phyloP scores from a whole-genome alignment of 2,797 vertebrate genomes.

The Sebastes steindachneri region DNA sequence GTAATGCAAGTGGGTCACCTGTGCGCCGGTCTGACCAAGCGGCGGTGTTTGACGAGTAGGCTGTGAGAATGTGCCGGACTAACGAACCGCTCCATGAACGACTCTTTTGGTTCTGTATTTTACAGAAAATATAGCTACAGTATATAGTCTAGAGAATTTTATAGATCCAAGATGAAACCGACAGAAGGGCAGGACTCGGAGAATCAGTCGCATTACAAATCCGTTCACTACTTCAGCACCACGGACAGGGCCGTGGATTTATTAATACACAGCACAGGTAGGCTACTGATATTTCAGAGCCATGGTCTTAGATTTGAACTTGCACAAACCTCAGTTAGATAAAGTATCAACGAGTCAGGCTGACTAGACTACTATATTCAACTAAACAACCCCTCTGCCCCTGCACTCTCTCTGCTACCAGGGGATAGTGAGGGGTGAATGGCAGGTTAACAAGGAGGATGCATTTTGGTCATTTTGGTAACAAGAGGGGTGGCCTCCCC shows the following conservation, averaged over 20 bases:
- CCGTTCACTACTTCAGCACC: neutral
- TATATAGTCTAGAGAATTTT: neutral
- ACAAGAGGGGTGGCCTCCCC: too few relatives aligned
- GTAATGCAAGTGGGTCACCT: too few relatives aligned
- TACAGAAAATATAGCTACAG: neutral
- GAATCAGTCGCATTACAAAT: neutral
- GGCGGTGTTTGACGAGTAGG: too few relatives aligned
- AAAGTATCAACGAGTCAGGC: neutral
- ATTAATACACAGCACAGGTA: neutral
- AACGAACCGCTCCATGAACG: neutral
- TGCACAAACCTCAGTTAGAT: neutral
- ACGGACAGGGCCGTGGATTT: neutral
- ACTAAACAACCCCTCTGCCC: neutral
- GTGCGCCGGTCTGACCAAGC: too few relatives aligned
- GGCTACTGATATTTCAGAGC: neutral
- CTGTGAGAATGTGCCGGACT: too few relatives aligned
- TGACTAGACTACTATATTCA: accelerated
- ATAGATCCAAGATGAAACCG: neutral
- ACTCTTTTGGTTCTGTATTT: neutral
- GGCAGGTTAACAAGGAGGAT: too few relatives aligned
- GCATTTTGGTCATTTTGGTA: too few relatives aligned
- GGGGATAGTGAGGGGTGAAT: too few relatives aligned
- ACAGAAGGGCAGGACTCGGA: too few relatives aligned
- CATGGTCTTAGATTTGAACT: neutral
- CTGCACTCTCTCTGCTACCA: too few relatives aligned